These are phyloP conservation scores for Hololepta plana DNA, from an alignment of 2,888 invertebrate species.

Conservation along the genomic window DNA sequence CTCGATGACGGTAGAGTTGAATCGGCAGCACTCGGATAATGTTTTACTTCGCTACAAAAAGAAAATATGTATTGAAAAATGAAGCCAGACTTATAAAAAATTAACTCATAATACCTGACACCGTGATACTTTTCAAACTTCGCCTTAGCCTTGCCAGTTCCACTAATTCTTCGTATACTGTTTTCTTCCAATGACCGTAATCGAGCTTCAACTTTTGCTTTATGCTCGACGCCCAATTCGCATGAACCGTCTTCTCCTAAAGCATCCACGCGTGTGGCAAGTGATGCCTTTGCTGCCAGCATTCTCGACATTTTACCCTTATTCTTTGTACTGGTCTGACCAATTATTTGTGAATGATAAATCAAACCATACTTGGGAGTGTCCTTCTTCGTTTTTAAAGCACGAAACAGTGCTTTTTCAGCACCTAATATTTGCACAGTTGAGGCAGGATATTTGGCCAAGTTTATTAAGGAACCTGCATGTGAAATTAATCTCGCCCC, in stretches of 20 bases:
- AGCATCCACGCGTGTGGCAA: constrained; percentile 90
- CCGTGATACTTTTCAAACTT: constrained; percentile 89
- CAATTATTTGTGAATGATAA: constrained; percentile 88
- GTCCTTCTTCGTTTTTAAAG: constrained; percentile 91
- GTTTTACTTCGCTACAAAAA: constrained; percentile 50
- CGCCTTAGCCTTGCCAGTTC: constrained; percentile 73
- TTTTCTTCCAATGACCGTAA: constrained; percentile 73
- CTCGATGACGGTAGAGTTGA: constrained; percentile 49
- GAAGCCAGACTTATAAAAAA: neutral
- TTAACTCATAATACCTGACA: constrained; percentile 34
- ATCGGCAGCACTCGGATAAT: constrained; percentile 65
- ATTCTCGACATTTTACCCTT: constrained; percentile 93
- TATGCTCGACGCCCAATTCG: constrained; percentile 77
- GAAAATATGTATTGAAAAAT: constrained; percentile 5
- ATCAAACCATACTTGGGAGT: constrained; percentile 98
- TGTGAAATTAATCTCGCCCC: constrained; percentile 94
- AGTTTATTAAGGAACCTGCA: constrained; percentile 89
- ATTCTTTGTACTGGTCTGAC: constrained; percentile 72
- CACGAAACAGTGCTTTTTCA: constrained; percentile 93
- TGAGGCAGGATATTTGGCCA: constrained; percentile 96
- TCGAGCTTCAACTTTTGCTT: constrained; percentile 70
- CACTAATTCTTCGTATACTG: constrained; percentile 63
- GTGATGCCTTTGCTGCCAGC: constrained; percentile 88
- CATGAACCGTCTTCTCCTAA: constrained; percentile 76
- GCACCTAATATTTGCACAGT: constrained; percentile 97